phyloP scores from a whole-genome alignment of 2,113 vertebrate genomes.

The Hystrix brachyura region DNA sequence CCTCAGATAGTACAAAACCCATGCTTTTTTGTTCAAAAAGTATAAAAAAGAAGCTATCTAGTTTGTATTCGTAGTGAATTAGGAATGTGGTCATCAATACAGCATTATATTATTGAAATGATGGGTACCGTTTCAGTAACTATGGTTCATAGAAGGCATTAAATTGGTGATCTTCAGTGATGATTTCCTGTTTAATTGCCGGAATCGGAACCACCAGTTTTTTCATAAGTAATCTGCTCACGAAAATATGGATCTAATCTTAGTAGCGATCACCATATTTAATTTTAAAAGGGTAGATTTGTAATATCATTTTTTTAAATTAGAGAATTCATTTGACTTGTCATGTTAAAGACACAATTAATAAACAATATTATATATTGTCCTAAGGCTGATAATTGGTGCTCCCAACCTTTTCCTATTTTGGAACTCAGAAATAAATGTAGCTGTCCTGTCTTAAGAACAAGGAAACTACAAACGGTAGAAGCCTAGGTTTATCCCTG shows the following conservation, averaged over 20 bases:
- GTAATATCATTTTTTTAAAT: neutral
- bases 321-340: neutral
- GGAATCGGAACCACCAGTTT: neutral
- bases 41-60: neutral
- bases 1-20: neutral
- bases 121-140: neutral
- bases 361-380: neutral
- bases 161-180: neutral
- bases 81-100: neutral
- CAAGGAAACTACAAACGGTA: neutral
- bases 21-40: slow-evolving; percentile 26
- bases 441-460: neutral
- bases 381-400: neutral
- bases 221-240: neutral
- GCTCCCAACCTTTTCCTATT: neutral
- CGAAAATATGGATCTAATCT: neutral
- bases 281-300: neutral
- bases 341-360: neutral
- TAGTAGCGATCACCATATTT: neutral
- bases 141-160: neutral
- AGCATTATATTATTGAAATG: neutral
- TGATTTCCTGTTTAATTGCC: neutral
- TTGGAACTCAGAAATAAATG: neutral
- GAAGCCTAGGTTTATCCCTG: neutral
- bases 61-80: neutral